A percentile compares a stretch with the other conserved stretches of the same genome.
Evolutionary conservation across 2,113 vertebrate genomes (phyloP).

Genomic region (Neogale vison): DNA sequence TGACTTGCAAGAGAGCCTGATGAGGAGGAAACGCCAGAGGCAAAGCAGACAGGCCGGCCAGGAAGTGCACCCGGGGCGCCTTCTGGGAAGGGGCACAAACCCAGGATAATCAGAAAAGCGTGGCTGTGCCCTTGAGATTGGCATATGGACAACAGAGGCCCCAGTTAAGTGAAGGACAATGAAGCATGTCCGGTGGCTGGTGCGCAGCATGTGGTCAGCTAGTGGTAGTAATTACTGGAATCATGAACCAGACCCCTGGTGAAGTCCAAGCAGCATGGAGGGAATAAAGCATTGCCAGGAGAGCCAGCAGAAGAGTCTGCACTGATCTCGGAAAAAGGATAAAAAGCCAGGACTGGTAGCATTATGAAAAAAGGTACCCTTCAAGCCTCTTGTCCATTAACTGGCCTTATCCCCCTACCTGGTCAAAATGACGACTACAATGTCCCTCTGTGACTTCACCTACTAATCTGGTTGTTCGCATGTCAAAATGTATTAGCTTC

Average conservation of each 20-base stretch:
- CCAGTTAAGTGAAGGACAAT: background rate
- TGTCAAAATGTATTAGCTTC: background rate
- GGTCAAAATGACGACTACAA: background rate
- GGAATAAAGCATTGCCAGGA: background rate
- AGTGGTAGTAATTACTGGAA: rapidly evolving
- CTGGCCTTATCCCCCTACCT: background rate
- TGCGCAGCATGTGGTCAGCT: background rate
- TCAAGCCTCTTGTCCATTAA: background rate
- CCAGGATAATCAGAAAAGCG: background rate
- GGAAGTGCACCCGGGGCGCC: background rate
- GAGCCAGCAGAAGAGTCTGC: background rate
- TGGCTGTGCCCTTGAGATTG: rapidly evolving
- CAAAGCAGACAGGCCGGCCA: background rate
- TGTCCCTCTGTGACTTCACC: background rate
- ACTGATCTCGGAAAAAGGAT: background rate
- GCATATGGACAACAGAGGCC: background rate
- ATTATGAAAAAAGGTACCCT: background rate
- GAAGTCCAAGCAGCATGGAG: background rate
- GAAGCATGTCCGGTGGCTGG: rapidly evolving
- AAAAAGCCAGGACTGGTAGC: background rate
- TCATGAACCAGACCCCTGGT: background rate
- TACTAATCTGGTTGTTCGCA: background rate
- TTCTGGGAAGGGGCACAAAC: background rate
- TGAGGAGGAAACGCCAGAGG: background rate
- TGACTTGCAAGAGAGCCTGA: background rate